Evolutionary conservation across 2,113 vertebrate genomes (phyloP), one percentile per base, ranked within the genome.

Genomic region (Coturnix japonica): DNA sequence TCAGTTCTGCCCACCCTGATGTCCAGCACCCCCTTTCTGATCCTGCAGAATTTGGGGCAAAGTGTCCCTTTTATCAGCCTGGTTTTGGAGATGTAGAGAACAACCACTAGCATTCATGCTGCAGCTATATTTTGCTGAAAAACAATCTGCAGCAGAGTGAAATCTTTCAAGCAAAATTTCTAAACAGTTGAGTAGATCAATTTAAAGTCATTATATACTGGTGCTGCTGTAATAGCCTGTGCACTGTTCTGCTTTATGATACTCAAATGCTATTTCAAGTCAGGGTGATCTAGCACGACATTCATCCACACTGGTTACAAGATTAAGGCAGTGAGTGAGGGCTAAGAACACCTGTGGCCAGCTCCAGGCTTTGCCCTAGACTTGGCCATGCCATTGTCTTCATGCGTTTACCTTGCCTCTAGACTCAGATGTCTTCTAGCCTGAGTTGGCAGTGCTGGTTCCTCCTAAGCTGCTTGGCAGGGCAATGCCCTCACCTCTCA

Each of bases 241-340:
- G 20, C 26, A 25, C 20, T 2, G 0, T 54, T 79, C 46, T 74
- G 56, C 56, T 87, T 91, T 89, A 60, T 30, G 15, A 63, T 60
- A 43, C 15, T 39, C 31, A 81, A 76, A 74, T 28, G 70, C 74
- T 25, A 64, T 74, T 85, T 89, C 75, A 93, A 76, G 81, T 89
- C 44, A 70, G 91, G 16, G 25, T 80, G 65, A 79, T 44, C 67
- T 63, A 73, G 46, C 17, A 59, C 20, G 9, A 70, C 9, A 8
- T 60, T 82, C 0, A 0, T 71, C 33, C 51, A 4, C 39, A 76
- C 18, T 35, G 46, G 28, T 89, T 81, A 28, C 64, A 44, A 0
- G 1, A 60, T 18, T 64, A 63, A 85, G 13, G 5, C 23, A n/a
- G 9, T 64, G 43, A 39, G 54, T 33, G 53, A 12, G 80, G n/a